Evolutionary conservation across 2,797 vertebrate genomes (phyloP).

Genomic region (Tadarida brasiliensis): DNA sequence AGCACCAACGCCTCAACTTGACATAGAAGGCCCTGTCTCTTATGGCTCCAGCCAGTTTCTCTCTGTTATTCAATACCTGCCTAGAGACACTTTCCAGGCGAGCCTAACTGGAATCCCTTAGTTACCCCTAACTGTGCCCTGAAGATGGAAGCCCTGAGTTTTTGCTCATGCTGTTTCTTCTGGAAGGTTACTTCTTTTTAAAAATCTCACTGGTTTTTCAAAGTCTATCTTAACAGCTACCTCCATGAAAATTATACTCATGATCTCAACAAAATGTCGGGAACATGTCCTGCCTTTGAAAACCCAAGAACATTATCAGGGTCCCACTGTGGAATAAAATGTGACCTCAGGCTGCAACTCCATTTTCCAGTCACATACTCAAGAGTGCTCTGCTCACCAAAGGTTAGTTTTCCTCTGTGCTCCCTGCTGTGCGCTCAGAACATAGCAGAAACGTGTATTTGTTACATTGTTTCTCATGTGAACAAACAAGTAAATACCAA

Average conservation of each 20-base stretch:
- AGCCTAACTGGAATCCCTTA: background rate
- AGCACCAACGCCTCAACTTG: background rate
- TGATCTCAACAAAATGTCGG: background rate
- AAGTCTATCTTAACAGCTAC: background rate
- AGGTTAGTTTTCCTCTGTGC: background rate
- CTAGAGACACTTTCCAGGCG: background rate
- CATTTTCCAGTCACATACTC: background rate
- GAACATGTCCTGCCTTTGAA: background rate
- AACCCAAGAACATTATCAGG: background rate
- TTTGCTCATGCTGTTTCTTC: background rate
- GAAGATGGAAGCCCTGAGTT: background rate
- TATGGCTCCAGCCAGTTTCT: background rate
- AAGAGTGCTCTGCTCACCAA: background rate
- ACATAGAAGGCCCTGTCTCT: background rate
- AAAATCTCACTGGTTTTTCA: background rate
- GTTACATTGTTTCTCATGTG: background rate
- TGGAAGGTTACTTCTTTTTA: background rate
- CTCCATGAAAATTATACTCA: background rate
- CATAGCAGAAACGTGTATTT: background rate
- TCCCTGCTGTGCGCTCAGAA: background rate
- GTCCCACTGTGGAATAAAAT: background rate
- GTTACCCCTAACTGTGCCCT: background rate
- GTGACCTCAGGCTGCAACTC: background rate
- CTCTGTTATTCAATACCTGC: background rate
- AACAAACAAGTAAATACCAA: conserved; percentile 39